Base-by-base conservation (phyloP, 2,797 vertebrate species). In the Ara ararauna region DNA sequence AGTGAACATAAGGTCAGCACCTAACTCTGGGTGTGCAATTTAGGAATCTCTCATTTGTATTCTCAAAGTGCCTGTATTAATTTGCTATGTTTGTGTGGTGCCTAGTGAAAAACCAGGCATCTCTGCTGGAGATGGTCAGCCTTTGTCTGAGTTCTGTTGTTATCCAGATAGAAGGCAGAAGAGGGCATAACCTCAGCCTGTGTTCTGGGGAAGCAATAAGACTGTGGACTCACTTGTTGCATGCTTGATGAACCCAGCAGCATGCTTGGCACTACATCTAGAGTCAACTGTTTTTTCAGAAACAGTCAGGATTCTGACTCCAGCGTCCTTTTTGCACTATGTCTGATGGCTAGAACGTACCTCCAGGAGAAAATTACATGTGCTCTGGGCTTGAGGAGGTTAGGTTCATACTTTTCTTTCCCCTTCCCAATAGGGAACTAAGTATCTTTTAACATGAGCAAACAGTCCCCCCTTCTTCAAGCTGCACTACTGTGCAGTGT, bases 51-150 rank as follows among this genome's bases (percentile, higher is more conserved):
- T 87, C 12, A 10, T 80, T 65, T 76, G 83, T 72, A 26, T 65
- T 82, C 85, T 91, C 9, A 1, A 68, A 89, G 21, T 21, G 29
- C 4, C 32, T 50, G 1, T 48, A 56, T 80, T 74, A 3, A n/a
- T 70, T 90, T 11, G 1, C 23, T 77, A 11, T 1, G 0, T 67
- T 85, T 14, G 1, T 22, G 8, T 0, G 0, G 14, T 73, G 27
- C 32, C 40, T 85, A n/a, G 32, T 4, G 1, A 80, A 77, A 92
- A 13, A 18, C 10, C 21, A 3, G 13, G 4, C 7, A 32, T 30
- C 48, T 68, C 9, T 72, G 29, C 53, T 0, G 2, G 51, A 67
- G 48, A 20, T 32, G 12, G 68, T 87, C 58, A 72, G 68, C 62
- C 40, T 90, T 77, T 91, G 44, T 87, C 78, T 77, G 61, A 85